Evolutionary conservation across 1,140 invertebrate species (phyloP).

Genomic region (Drosophila trapezifrons): DNA sequence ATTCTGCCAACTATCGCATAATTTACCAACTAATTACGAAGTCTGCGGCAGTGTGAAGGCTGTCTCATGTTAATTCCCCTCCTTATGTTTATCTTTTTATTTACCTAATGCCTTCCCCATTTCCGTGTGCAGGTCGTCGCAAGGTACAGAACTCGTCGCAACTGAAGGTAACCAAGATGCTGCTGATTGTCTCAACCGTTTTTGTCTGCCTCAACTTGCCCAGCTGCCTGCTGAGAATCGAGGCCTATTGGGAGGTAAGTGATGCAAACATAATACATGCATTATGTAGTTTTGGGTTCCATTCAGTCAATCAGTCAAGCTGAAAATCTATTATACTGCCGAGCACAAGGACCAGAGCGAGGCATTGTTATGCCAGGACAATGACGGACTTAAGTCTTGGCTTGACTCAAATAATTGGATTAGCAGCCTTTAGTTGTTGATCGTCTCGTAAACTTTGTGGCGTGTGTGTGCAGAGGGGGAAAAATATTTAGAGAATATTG

Average conservation of each 20-base stretch:
- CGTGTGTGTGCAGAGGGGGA: background rate
- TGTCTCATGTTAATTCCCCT: constrained; percentile 13
- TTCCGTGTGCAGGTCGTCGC: constrained; percentile 51
- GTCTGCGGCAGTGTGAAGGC: constrained; percentile 9
- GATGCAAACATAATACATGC: background rate
- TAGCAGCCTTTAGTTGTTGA: background rate
- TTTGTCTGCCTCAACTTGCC: constrained; percentile 92
- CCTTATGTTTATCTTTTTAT: constrained; percentile 1
- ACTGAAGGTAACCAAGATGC: constrained; percentile 91
- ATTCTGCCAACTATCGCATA: constrained; percentile 37
- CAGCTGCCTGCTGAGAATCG: constrained; percentile 87
- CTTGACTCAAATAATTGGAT: constrained; percentile 25
- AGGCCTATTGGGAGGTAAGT: constrained; percentile 87
- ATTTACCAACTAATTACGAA: constrained; percentile 48
- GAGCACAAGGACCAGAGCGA: background rate
- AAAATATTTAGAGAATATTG: background rate
- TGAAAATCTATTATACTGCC: constrained; percentile 1
- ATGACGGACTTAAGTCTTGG: background rate
- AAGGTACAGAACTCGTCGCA: constrained; percentile 85
- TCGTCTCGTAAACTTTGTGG: background rate
- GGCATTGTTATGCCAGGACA: constrained; percentile 13
- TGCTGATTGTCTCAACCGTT: constrained; percentile 91
- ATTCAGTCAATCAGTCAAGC: constrained; percentile 3
- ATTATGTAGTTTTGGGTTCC: background rate
- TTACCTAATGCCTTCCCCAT: background rate